Percentiles rank a stretch among this genome's conserved stretches.
Evolutionary conservation across 1,140 invertebrate species (phyloP).

Genomic region (Musca domestica): DNA sequence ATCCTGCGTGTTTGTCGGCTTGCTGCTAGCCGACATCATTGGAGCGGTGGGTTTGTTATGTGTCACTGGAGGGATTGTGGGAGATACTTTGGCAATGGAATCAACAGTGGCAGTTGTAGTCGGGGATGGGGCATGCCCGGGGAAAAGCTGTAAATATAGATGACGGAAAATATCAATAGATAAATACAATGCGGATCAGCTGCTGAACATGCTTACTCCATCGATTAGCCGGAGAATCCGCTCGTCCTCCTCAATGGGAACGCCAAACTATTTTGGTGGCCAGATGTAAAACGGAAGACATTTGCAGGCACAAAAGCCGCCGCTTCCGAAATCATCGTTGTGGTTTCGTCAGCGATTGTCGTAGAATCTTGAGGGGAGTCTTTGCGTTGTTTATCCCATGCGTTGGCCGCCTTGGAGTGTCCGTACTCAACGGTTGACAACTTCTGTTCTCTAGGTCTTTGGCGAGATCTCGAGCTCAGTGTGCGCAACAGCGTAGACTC

Average conservation of each 20-base stretch:
- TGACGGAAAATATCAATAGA: background rate
- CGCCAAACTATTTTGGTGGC: conserved; percentile 61
- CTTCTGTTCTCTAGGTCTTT: conserved; percentile 12
- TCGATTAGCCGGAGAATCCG: conserved; percentile 49
- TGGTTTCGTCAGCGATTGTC: conserved; percentile 20
- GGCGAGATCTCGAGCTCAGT: conserved; percentile 25
- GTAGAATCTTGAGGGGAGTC: conserved; percentile 1
- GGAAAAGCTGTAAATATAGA: conserved; percentile 35
- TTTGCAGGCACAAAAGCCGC: conserved; percentile 43
- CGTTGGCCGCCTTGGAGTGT: background rate
- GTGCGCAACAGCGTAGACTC: conserved; percentile 39
- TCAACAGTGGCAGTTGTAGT: conserved; percentile 56
- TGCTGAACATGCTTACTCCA: conserved; percentile 44
- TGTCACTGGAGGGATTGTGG: conserved; percentile 57
- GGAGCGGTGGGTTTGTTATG: conserved; percentile 39
- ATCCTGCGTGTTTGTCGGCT: conserved; percentile 31
- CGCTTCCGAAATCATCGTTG: conserved; percentile 33
- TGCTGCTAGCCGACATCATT: conserved; percentile 54
- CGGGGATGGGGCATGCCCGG: conserved; percentile 31
- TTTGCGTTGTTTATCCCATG: conserved; percentile 14
- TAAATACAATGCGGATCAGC: background rate
- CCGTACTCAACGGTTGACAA: conserved; percentile 16
- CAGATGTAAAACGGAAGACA: conserved; percentile 58
- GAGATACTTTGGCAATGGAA: conserved; percentile 60
- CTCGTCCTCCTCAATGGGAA: conserved; percentile 61